Conservation (phyloP, 2,797 vertebrate species). For the Chelmon rostratus region DNA sequence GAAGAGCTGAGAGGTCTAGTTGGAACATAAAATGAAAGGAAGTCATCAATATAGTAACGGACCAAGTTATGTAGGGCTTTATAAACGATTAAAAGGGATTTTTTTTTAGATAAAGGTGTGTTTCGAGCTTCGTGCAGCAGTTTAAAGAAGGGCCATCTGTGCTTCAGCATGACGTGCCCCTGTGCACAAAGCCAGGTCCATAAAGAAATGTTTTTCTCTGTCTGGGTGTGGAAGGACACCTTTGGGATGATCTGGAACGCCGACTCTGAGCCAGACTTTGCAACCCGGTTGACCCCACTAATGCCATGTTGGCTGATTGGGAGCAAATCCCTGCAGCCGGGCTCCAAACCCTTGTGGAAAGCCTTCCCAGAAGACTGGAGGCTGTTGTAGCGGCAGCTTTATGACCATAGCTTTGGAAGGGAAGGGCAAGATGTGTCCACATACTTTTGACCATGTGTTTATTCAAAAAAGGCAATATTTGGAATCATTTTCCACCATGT, state of each 20-base stretch:
- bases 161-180: not conserved
- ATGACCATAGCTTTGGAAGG: not conserved
- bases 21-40: not conserved
- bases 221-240: slow-evolving; percentile 2
- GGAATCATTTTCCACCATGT: not conserved
- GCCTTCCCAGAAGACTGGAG: not conserved
- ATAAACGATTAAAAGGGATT: not conserved
- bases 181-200: not conserved
- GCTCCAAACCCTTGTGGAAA: slow-evolving; percentile 22
- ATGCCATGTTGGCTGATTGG: slow-evolving; percentile 22
- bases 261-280: slow-evolving; percentile 2
- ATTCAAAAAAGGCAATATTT: not conserved
- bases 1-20: not conserved
- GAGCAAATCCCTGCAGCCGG: slow-evolving; percentile 32
- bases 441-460: not conserved
- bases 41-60: not conserved
- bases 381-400: slow-evolving; percentile 3
- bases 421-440: not conserved
- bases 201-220: not conserved
- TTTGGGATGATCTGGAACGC: slow-evolving; percentile 15
- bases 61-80: not conserved
- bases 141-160: not conserved
- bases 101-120: not conserved
- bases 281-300: not conserved
- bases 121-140: not conserved